Evolutionary conservation across 2,888 invertebrate species (phyloP).

Genomic region (Drosophila tanythrix): DNA sequence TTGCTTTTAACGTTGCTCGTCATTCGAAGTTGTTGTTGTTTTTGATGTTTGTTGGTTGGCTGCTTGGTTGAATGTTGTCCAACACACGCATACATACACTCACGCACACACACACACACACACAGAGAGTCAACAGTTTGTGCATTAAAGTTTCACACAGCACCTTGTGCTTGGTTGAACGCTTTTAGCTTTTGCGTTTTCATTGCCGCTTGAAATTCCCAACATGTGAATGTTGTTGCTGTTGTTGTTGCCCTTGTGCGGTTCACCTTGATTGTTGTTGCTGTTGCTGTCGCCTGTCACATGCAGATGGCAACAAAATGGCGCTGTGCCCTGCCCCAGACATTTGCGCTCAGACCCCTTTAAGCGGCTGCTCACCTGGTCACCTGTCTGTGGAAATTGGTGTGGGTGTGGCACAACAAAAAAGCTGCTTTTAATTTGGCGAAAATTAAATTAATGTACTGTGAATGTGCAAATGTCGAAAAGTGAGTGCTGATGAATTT

Average conservation of each 20-base stretch:
- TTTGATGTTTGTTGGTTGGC: slow-evolving; percentile 69
- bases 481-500: slow-evolving; percentile 50
- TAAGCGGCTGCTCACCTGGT: slow-evolving; percentile 32
- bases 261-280: slow-evolving; percentile 45
- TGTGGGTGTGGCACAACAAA: slow-evolving; percentile 29
- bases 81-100: slow-evolving; percentile 37
- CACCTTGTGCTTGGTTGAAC: slow-evolving; percentile 54
- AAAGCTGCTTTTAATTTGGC: slow-evolving; percentile 66
- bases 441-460: slow-evolving; percentile 68
- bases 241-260: slow-evolving; percentile 24
- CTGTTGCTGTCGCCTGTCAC: slow-evolving; percentile 68
- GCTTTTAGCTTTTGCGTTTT: slow-evolving; percentile 68
- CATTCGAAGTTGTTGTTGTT: slow-evolving; percentile 45
- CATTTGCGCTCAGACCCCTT: slow-evolving; percentile 24
- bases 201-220: slow-evolving; percentile 29
- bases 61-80: slow-evolving; percentile 52
- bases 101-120: slow-evolving; percentile 30
- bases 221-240: slow-evolving; percentile 39
- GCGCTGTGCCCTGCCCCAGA: slow-evolving; percentile 60
- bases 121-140: slow-evolving; percentile 48
- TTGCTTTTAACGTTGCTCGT: slow-evolving; percentile 44
- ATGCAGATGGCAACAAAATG: slow-evolving; percentile 74
- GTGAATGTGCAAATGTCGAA: slow-evolving; percentile 38
- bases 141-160: slow-evolving; percentile 75
- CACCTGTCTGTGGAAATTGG: slow-evolving; percentile 45